Conservation (phyloP, 1,140 invertebrate genomes). For the Adoxophyes honmai region DNA sequence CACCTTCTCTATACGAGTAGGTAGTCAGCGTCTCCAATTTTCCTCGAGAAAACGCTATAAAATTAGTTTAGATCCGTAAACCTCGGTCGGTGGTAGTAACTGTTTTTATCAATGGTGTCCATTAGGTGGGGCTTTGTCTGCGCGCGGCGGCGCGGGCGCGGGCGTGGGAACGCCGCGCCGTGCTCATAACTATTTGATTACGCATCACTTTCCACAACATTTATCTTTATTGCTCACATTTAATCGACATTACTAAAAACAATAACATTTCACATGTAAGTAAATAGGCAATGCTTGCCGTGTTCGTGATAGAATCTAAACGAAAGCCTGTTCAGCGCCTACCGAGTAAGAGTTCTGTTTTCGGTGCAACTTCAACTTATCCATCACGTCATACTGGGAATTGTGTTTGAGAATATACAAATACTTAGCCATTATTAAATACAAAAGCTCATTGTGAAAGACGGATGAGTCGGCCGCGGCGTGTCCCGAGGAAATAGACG, state of each 20-base stretch:
- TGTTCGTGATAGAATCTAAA: too few relatives aligned
- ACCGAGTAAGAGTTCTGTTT: too few relatives aligned
- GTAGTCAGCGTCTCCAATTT: too few relatives aligned
- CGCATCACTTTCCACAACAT: constrained; percentile 15
- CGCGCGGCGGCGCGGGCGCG: constrained; percentile 8
- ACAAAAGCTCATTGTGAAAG: constrained; percentile 11
- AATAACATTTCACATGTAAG: neutral
- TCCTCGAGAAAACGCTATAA: neutral
- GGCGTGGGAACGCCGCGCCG: constrained; percentile 18
- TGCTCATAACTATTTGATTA: constrained; percentile 17
- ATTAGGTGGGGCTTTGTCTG: constrained; percentile 19
- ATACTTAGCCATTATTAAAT: neutral
- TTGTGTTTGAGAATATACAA: too few relatives aligned
- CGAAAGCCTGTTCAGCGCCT: too few relatives aligned
- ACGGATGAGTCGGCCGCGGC: constrained; percentile 10
- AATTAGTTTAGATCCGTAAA: constrained; percentile 9
- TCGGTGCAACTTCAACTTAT: too few relatives aligned
- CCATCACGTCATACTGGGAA: too few relatives aligned
- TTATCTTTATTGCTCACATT: constrained; percentile 15
- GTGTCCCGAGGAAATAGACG: constrained; percentile 25
- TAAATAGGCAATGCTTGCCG: too few relatives aligned
- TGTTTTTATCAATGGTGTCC: constrained; percentile 23
- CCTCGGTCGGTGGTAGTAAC: constrained; percentile 17
- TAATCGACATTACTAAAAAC: constrained; percentile 7
- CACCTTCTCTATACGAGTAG: too few relatives aligned